Evolutionary conservation across 2,113 vertebrate genomes (phyloP).

Genomic region (Epinephelus cyanopodus): DNA sequence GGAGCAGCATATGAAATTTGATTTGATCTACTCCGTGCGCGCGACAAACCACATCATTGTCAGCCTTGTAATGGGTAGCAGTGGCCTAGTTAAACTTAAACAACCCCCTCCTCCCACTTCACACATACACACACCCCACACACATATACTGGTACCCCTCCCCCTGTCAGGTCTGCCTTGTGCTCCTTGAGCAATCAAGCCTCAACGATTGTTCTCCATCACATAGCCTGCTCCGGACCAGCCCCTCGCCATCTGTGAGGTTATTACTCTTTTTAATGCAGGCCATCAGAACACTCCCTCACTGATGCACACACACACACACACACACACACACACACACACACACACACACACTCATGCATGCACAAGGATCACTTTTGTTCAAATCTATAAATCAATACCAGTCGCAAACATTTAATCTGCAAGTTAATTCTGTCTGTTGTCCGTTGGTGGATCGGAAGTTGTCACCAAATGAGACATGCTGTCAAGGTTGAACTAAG

Average conservation of each 20-base stretch:
- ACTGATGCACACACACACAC: conserved; percentile 22
- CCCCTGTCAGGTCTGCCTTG: conserved; percentile 82
- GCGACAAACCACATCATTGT: conserved; percentile 79
- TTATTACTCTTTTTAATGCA: conserved; percentile 81
- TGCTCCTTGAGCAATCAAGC: conserved; percentile 86
- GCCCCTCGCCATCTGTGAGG: conserved; percentile 85
- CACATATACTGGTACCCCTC: conserved; percentile 63
- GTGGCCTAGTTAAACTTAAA: conserved; percentile 85
- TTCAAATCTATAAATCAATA: conserved; percentile 81
- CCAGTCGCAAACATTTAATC: conserved; percentile 76
- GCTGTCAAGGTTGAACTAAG: conserved; percentile 34
- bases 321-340: conserved; percentile 17
- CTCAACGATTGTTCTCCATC: conserved; percentile 83
- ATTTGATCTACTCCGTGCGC: conserved; percentile 78
- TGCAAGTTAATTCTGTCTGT: conserved; percentile 69
- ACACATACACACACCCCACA: conserved; percentile 50
- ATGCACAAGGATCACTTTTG: conserved; percentile 56
- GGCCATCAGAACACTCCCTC: conserved; percentile 73
- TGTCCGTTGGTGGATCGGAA: conserved; percentile 33
- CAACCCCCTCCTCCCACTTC: conserved; percentile 68
- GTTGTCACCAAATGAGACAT: conserved; percentile 44
- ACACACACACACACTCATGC: no score
- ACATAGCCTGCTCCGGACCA: conserved; percentile 74
- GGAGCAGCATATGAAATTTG: conserved; percentile 81
- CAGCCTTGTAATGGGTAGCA: conserved; percentile 75